Base-by-base conservation (phyloP, 2,888 invertebrate genomes). In the Hermaeophaga mercurialis region DNA sequence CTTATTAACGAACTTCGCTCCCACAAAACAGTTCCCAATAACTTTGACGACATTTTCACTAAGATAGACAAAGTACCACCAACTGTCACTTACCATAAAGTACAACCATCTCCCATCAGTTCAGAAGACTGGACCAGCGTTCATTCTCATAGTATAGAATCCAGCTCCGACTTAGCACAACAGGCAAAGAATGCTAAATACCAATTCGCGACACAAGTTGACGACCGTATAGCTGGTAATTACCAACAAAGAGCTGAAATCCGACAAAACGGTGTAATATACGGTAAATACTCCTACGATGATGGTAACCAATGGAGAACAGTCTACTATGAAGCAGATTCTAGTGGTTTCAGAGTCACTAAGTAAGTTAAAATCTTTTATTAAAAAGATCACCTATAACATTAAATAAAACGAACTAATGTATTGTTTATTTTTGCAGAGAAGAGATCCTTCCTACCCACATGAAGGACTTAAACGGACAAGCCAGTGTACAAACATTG, bases 281-380 rank as follows among this genome's bases (percentile, higher is more conserved):
- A 61, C 4, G 84, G 84, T 5, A 74, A 75, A 59, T 84, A 84
- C 67, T 79, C 80, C 1, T 85, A 83, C 73, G 80, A 80, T 56
- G 84, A 85, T 70, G 84, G 85, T 1, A 83, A 72, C 63, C 80
- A 78, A 57, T 74, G 73, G 62, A 78, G 82, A 12, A 82, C 78
- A 0, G 81, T 84, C 0, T 71, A 78, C 56, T 85, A 85, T 66
- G 78, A 78, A 58, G 84, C 84, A 62, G 84, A 84, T 70, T 81
- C 83, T 59, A 78, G 81, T 54, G 85, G 84, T 58, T 85, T 81
- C 71, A 75, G 83, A 63, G 79, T 85, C 19, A 71, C 81, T 6
- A 80, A 80, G 80, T 80, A 68, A 77, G 75, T 12, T 22, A n/a
- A n/a, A n/a, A n/a, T n/a, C n/a, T n/a, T n/a, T n/a, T n/a, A n/a